Percentiles rank a stretch among this genome's conserved stretches.
Evolutionary conservation across 2,888 invertebrate species (phyloP).

Genomic region (Orgyia antiqua): DNA sequence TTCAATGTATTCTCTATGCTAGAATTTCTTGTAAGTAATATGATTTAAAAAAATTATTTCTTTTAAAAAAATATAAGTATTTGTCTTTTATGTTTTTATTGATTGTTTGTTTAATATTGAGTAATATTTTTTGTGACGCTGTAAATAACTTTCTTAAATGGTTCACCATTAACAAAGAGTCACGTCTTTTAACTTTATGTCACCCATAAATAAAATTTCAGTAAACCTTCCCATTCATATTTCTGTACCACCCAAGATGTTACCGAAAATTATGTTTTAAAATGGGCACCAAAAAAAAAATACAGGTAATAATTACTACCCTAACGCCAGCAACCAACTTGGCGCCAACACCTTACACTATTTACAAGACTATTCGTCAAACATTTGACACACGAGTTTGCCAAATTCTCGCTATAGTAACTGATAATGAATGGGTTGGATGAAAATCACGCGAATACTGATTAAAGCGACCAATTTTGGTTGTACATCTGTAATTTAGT

Average conservation of each 20-base stretch:
- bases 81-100: too few relatives aligned
- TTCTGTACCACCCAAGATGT: conserved; percentile 41
- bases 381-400: conserved; percentile 44
- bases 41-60: too few relatives aligned
- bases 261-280: conserved; percentile 28
- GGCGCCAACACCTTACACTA: conserved; percentile 32
- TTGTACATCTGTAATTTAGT: conserved; percentile 32
- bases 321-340: conserved; percentile 25
- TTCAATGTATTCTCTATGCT: too few relatives aligned
- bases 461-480: conserved; percentile 32
- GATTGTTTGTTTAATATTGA: too few relatives aligned
- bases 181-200: too few relatives aligned
- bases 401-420: conserved; percentile 38
- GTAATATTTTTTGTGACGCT: too few relatives aligned
- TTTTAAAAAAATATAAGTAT: too few relatives aligned
- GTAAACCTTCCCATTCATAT: conserved; percentile 31
- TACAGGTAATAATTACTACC: conserved; percentile 32
- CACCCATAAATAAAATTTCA: conserved; percentile 17
- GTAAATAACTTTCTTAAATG: too few relatives aligned
- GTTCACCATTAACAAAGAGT: too few relatives aligned
- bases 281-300: conserved; percentile 31
- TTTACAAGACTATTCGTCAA: conserved; percentile 40
- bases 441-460: conserved; percentile 27
- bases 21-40: too few relatives aligned
- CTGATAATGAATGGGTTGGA: conserved; percentile 32